Conservation (phyloP, 2,113 vertebrate genomes). For the Ophiodon elongatus region DNA sequence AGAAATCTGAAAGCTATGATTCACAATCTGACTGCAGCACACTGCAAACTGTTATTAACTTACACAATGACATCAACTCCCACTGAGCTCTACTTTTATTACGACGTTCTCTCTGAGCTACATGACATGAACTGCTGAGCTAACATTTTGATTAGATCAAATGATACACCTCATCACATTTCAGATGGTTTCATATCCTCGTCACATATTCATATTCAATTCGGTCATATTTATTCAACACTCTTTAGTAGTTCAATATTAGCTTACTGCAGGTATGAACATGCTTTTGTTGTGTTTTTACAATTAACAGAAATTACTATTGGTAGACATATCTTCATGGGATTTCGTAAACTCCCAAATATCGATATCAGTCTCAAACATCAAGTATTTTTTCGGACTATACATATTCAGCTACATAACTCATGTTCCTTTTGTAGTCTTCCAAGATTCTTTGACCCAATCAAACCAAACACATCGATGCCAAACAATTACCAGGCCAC, state of each 20-base stretch:
- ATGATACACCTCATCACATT: neutral
- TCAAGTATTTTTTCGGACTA: neutral
- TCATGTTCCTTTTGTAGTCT: neutral
- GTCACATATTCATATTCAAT: neutral
- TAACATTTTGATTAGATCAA: neutral
- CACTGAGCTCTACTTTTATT: neutral
- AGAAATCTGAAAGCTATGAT: neutral
- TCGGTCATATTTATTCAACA: neutral
- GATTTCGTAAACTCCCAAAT: neutral
- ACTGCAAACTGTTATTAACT: neutral
- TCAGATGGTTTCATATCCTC: neutral
- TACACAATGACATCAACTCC: neutral
- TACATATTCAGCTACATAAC: neutral
- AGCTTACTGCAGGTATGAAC: neutral
- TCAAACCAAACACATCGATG: neutral
- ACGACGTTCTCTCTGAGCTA: neutral
- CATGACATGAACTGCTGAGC: neutral
- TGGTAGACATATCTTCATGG: neutral
- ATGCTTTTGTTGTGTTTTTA: neutral
- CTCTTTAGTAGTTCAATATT: neutral
- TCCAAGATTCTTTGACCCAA: neutral
- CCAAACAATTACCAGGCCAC: neutral
- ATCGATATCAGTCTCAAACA: neutral
- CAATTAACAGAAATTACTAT: neutral
- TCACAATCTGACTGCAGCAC: neutral